Conservation (phyloP, 2,888 invertebrate species). For the Lottia gigantea region DNA sequence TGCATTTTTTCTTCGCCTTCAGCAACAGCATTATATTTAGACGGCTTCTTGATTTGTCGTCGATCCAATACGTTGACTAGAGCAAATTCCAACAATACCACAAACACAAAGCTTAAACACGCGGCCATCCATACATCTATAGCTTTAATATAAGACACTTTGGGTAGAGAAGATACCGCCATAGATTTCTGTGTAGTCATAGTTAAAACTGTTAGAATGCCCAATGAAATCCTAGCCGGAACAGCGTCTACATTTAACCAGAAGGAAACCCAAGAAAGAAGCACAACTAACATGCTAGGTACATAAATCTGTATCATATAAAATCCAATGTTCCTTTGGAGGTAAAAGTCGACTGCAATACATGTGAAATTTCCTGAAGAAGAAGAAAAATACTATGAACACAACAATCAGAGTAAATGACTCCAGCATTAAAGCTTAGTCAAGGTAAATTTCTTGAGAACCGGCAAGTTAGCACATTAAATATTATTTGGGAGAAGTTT, state of each 20-base stretch:
- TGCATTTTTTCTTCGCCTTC: constrained; percentile 15
- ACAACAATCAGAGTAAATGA: no score
- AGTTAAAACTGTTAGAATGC: constrained; percentile 49
- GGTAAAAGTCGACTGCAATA: constrained; percentile 41
- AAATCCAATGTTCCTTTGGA: constrained; percentile 51
- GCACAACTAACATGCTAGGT: constrained; percentile 52
- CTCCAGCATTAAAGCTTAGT: no score
- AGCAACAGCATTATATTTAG: neutral
- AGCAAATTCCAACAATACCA: constrained; percentile 50
- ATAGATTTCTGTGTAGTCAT: constrained; percentile 49
- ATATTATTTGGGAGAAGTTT: no score
- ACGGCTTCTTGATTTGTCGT: constrained; percentile 24
- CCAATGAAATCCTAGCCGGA: constrained; percentile 49
- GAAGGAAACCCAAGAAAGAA: constrained; percentile 57
- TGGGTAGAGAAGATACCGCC: constrained; percentile 40
- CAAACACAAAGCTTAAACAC: constrained; percentile 53
- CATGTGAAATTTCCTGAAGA: constrained; percentile 49
- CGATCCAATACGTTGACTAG: constrained; percentile 47
- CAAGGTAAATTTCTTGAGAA: no score
- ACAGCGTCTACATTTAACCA: constrained; percentile 55
- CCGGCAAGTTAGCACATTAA: no score
- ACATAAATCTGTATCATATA: constrained; percentile 60
- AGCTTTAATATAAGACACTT: constrained; percentile 55
- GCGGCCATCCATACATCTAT: constrained; percentile 57
- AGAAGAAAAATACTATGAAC: constrained; percentile 1